Evolutionary conservation across 2,888 invertebrate genomes (phyloP).

Genomic region (Noctua janthe): DNA sequence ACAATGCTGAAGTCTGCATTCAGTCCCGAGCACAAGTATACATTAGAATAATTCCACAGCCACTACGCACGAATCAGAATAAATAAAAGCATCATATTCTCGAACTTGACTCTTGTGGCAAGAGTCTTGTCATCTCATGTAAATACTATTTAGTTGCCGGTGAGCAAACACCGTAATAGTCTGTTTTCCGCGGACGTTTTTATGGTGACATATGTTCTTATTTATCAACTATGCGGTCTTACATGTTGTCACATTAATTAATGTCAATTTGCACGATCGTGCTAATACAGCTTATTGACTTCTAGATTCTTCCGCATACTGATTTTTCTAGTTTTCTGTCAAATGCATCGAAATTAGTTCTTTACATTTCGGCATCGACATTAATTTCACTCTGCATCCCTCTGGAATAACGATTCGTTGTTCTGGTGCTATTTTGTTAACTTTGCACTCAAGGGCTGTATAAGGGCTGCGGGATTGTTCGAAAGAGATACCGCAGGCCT

Average conservation of each 20-base stretch:
- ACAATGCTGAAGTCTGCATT: neutral
- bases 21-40: neutral
- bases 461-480: no score
- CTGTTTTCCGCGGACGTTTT: slow-evolving; percentile 23
- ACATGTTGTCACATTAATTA: slow-evolving; percentile 21
- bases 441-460: neutral
- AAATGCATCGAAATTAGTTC: neutral
- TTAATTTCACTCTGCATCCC: neutral
- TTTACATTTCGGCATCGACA: neutral
- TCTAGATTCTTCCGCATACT: neutral
- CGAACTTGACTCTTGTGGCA: neutral
- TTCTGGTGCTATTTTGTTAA: neutral
- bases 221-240: slow-evolving; percentile 6
- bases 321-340: neutral
- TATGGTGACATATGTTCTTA: slow-evolving; percentile 4
- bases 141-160: slow-evolving; percentile 21
- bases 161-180: slow-evolving; percentile 23
- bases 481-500: no score
- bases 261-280: slow-evolving; percentile 29
- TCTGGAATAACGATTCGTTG: neutral
- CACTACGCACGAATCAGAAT: slow-evolving; percentile 10
- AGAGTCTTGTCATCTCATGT: slow-evolving; percentile 13
- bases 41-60: slow-evolving; percentile 4
- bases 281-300: slow-evolving; percentile 9
- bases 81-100: slow-evolving; percentile 20